phyloP scores from a whole-genome alignment of 2,113 vertebrate genomes.

The Rhodinocichla rosea region DNA sequence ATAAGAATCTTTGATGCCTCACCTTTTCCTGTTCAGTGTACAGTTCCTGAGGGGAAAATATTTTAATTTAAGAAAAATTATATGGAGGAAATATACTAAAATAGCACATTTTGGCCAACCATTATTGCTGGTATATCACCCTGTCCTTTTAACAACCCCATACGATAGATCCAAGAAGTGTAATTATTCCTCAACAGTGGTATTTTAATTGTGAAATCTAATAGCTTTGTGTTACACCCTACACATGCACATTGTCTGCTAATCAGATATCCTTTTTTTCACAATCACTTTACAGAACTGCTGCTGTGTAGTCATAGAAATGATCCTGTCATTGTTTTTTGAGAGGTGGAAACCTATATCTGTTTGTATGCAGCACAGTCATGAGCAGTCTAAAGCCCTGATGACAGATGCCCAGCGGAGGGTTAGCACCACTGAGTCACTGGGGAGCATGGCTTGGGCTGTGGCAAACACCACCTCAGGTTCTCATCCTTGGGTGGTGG shows the following conservation, averaged over 20 bases:
- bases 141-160: background rate
- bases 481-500: background rate
- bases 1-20: constrained; percentile 43
- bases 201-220: background rate
- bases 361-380: background rate
- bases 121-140: background rate
- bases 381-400: background rate
- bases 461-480: background rate
- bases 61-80: constrained; percentile 47
- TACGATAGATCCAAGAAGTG: background rate
- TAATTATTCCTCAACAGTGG: background rate
- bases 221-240: background rate
- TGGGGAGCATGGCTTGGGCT: background rate
- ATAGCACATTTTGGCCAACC: background rate
- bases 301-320: background rate
- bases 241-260: background rate
- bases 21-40: constrained; percentile 47
- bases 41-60: constrained; percentile 42
- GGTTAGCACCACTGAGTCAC: background rate
- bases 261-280: background rate
- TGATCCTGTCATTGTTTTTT: background rate
- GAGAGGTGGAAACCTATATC: background rate
- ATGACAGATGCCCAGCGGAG: background rate
- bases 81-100: constrained; percentile 25
- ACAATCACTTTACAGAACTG: background rate